These are phyloP conservation scores for Sialia sialis DNA, from an alignment of 2,113 vertebrate genomes.

Conservation along the genomic window DNA sequence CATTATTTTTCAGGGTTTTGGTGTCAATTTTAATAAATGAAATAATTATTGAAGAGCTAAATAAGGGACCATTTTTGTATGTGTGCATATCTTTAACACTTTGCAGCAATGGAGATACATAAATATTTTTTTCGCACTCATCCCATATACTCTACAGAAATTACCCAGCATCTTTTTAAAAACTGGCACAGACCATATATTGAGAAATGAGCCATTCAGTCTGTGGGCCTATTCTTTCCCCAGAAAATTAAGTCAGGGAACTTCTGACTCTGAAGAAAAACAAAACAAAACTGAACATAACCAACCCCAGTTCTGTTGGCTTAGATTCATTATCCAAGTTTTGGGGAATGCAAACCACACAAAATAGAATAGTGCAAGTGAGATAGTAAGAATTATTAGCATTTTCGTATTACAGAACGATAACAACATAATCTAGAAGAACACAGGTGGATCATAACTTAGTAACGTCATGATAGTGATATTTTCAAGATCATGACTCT, in stretches of 20 bases:
- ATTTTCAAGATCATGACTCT: not conserved
- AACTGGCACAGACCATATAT: not conserved
- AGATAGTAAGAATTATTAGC: not conserved
- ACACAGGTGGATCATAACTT: not conserved
- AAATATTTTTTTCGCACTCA: not conserved
- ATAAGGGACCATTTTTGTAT: not conserved
- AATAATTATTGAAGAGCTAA: not conserved
- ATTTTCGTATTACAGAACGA: not conserved
- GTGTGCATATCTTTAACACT: rapidly evolving
- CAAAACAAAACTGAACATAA: rapidly evolving
- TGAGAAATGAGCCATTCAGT: not conserved
- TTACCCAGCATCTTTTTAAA: not conserved
- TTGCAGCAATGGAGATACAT: rapidly evolving
- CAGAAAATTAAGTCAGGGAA: not conserved
- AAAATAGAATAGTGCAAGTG: not conserved
- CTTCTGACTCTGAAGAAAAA: not conserved
- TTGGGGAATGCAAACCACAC: not conserved
- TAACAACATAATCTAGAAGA: not conserved
- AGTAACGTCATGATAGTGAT: not conserved
- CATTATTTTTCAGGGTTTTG: not conserved
- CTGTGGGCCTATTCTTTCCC: not conserved
- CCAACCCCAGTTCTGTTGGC: rapidly evolving
- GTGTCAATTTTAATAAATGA: not conserved
- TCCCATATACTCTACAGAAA: not conserved
- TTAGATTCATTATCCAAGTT: not conserved